Percentiles rank a stretch among this genome's conserved stretches.
Evolutionary conservation across 64 coral and sea anemone species (phyloP).

Genomic region (Catalaphyllia jardinei): DNA sequence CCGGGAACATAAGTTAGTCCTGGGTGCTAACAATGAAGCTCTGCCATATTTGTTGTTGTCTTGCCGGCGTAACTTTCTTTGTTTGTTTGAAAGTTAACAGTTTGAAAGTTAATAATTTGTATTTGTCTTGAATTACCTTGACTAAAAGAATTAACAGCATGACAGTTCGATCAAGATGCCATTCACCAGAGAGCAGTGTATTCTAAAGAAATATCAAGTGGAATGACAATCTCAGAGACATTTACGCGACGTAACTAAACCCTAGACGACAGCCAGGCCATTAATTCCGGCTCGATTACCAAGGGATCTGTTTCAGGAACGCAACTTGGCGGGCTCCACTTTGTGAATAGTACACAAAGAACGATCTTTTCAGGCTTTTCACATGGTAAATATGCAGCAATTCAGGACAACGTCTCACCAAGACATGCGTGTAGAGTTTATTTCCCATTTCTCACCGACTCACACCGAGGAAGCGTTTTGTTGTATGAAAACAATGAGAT

Average conservation of each 20-base stretch:
- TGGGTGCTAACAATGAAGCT: not conserved
- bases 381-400: constrained; percentile 12
- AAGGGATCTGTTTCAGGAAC: not conserved
- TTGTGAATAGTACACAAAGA: not conserved
- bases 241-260: not conserved
- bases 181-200: not conserved
- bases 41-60: not conserved
- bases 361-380: not conserved
- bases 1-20: not conserved
- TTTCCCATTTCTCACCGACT: constrained; percentile 84
- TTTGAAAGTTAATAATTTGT: not conserved
- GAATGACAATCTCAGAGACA: not conserved
- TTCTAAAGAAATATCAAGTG: not conserved
- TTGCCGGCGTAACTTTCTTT: not conserved
- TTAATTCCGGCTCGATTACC: not conserved
- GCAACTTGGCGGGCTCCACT: not conserved
- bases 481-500: constrained; percentile 75
- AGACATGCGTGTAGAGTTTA: constrained; percentile 60
- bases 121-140: not conserved
- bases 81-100: not conserved
- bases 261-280: too few species aligned
- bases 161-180: not conserved
- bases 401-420: constrained; percentile 35
- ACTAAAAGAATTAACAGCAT: not conserved
- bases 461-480: constrained; percentile 86